Evolutionary conservation across 2,113 vertebrate species (phyloP), one percentile per base, ranked within the genome.

Genomic region (Peromyscus californicus): DNA sequence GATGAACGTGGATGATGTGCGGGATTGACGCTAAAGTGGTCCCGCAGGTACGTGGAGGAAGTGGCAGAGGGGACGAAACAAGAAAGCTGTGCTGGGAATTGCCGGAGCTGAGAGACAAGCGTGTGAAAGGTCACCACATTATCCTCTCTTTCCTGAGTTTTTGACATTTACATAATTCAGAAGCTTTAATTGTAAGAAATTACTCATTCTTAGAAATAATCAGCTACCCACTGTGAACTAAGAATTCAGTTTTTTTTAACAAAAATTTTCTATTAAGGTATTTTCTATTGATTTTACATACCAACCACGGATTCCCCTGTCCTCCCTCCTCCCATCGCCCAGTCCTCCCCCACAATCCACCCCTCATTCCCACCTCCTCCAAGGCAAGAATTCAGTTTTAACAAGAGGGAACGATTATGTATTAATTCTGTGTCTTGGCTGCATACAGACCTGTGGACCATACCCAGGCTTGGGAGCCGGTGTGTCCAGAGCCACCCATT

Each of bases 141-240:
- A n/a, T 61, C 39, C 13, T 26, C 45, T 42, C n/a, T 61, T 29
- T 61, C 51, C 51, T 65, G 54, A n/a, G 21, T 24, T 54, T 79
- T 21, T 57, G 78, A 57, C 29, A n/a, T 36, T 59, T n/a, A 5
- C 33, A 22, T 59, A n/a, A 59, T 82, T 59, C 48, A 31, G 57
- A 85, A 42, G 11, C 24, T 39, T 83, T 15, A 1, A 83, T 83
- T 57, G 57, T 80, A n/a, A 61, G 24, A 59, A 61, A 8, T 0
- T 85, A 31, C 31, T 94, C n/a, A 22, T 87, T 82, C 72, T 82
- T 87, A 69, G 74, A 69, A 92, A 93, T 70, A 22, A 51, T 36
- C 48, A 83, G 9, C 80, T 75, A 63, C 45, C 51, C 29, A 16
- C 2, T 65, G 11, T 59, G 51, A 94, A 65, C 65, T 76, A 78